Base-by-base conservation (phyloP, 2,113 vertebrate species). In the Zosterops pallidus region DNA sequence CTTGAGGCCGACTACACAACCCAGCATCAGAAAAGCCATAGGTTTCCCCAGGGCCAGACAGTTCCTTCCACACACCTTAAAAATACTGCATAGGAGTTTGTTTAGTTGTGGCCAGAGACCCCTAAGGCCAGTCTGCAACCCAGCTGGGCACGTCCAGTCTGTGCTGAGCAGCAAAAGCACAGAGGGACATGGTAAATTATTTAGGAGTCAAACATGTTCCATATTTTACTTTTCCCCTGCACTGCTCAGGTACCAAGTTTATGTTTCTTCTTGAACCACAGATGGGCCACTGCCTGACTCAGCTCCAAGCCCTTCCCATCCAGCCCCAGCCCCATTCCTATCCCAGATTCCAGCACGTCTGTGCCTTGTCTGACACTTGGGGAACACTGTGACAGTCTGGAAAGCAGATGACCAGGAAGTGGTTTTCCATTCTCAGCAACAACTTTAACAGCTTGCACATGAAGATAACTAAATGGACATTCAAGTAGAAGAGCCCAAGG, bases 311-410 rank as follows among this genome's bases (percentile, higher is more conserved):
- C 33, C 79, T 67, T 53, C 25, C 47, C 49, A 46, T 22, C 46
- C 41, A 60, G 37, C 19, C 53, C 24, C 65, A 64, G 22, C 28
- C 24, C 23, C 67, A 75, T 14, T n/a, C 24, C 28, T 25, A 55
- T 31, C 14, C 53, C 55, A 26, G 25, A 42, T 67, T 67, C 1
- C 0, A 1, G 47, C 20, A 59, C 0, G 0, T 59, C 78, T 47
- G 53, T 2, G 3, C 75, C 0, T 0, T 21, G 46, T 46, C 1
- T 1, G 37, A 25, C 47, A 37, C 20, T 33, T 16, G 0, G 7
- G 75, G 41, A 81, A 49, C 57, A 41, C 3, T 28, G 1, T 17
- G 31, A 24, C 78, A 55, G 1, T 26, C 70, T 85, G 86, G 37
- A 28, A 91, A 79, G 72, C 77, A 91, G 84, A 26, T 14, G 42